Conservation (phyloP, 1,140 invertebrate genomes). For the Charaxes varanes region DNA sequence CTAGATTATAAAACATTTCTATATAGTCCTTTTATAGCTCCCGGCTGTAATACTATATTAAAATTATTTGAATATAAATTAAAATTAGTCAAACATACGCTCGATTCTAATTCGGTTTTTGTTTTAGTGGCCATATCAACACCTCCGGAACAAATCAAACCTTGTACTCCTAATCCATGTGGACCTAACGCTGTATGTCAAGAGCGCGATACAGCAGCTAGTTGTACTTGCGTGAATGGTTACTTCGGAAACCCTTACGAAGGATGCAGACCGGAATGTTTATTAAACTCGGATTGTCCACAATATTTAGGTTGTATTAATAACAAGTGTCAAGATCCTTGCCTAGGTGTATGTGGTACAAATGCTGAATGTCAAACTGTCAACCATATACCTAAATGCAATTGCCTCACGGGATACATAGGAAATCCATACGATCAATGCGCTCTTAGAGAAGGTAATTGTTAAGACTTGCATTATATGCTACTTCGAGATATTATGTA, state of each 20-base stretch:
- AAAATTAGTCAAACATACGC: neutral
- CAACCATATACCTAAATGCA: conserved; percentile 83
- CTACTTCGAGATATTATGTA: too few relatives aligned
- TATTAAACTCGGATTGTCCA: conserved; percentile 82
- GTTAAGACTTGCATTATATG: too few relatives aligned
- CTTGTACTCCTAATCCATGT: conserved; percentile 75
- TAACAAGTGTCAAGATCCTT: conserved; percentile 86
- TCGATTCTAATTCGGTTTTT: conserved; percentile 4
- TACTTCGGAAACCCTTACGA: conserved; percentile 85
- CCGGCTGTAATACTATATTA: neutral
- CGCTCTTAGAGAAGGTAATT: conserved; percentile 75
- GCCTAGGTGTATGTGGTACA: conserved; percentile 81
- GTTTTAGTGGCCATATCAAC: conserved; percentile 38
- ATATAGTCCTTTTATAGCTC: too few relatives aligned
- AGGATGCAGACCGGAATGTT: conserved; percentile 83
- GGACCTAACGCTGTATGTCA: conserved; percentile 84
- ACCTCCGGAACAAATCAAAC: conserved; percentile 33
- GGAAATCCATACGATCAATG: conserved; percentile 82
- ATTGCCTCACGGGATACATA: conserved; percentile 77
- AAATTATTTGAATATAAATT: neutral
- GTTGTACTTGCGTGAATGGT: conserved; percentile 81
- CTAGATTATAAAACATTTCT: too few relatives aligned
- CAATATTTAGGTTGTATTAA: conserved; percentile 81
- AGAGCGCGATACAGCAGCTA: conserved; percentile 78
- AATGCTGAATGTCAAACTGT: conserved; percentile 84